Evolutionary conservation across 2,888 invertebrate genomes (phyloP), one percentile per base, ranked within the genome.

Genomic region (Ophioninae sp.): DNA sequence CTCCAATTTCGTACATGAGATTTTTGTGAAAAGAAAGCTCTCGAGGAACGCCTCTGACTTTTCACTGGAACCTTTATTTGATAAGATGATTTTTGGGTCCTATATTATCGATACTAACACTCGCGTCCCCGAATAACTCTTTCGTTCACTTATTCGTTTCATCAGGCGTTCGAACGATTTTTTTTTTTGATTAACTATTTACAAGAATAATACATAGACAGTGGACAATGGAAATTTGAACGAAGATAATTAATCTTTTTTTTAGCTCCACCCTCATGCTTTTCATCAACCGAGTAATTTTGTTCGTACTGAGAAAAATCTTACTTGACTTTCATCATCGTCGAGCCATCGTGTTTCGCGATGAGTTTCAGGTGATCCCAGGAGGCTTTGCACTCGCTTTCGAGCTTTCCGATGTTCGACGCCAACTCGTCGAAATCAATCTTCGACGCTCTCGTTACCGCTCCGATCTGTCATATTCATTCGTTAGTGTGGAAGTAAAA

Each of bases 301-400:
- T 77, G n/a, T 17, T 59, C 68, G 23, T 20, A 20, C 44, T 23
- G 17, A 10, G 10, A 13, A 63, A 69, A 59, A 61, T 61, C 94
- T 93, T 92, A 95, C 95, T 98, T 98, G 82, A 97, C 96, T 93
- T 98, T 98, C 93, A 98, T 95, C 93, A 97, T 97, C 22, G 96
- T 96, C 3, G 96, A 95, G 74, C 97, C 96, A 91, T 99, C 99
- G 93, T 99, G 98, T 93, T 99, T 99, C 20, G 98, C 97, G 85
- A 99, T 98, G 64, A 97, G 95, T 93, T 98, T 98, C 91, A 99
- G 95, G 92, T 99, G 97, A 93, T 99, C 99, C 98, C 98, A 99
- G 0, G 98, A 98, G 0, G 97, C 96, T 92, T 99, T 99, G 94
- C 99, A 99, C 93, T 99, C 99, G 23, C 95, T 95, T 93, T 99